A percentile compares a stretch with the other conserved stretches of the same genome.
These are phyloP conservation scores for Furnarius figulus DNA, from an alignment of 2,113 vertebrate genomes.

Conservation along the genomic window DNA sequence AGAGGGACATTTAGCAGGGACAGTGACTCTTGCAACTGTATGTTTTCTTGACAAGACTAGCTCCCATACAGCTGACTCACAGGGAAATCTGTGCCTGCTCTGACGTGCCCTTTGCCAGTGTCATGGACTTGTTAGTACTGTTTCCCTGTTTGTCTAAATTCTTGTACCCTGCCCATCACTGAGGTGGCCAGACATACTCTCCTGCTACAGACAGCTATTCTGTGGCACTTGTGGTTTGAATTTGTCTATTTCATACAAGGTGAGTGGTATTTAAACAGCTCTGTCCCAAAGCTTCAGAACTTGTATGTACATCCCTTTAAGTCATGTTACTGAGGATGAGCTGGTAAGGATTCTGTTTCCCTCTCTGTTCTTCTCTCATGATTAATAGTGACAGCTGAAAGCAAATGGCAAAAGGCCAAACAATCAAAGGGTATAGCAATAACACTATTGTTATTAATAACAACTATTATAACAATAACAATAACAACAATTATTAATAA, in stretches of 20 bases:
- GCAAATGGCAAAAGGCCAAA: conserved; percentile 32
- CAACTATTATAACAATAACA: no score
- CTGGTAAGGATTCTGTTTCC: neutral
- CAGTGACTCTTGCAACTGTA: neutral
- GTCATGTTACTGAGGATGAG: neutral
- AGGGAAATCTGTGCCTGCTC: neutral
- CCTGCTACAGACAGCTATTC: neutral
- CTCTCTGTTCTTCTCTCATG: neutral
- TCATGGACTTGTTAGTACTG: neutral
- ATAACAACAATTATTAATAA: no score
- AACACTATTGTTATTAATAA: neutral
- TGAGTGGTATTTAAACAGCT: neutral
- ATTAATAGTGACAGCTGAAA: conserved; percentile 14
- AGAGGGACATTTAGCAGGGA: neutral
- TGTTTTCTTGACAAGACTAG: neutral
- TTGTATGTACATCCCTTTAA: neutral
- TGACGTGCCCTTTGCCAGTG: neutral
- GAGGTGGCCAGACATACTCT: neutral
- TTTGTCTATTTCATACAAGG: neutral
- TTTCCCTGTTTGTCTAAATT: neutral
- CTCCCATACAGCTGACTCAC: neutral
- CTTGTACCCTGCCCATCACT: neutral
- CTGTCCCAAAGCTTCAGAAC: neutral
- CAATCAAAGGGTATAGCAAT: conserved; percentile 44
- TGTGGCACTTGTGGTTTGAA: neutral